Base-by-base conservation (phyloP, 2,797 vertebrate genomes). In the Epinephelus malabaricus region DNA sequence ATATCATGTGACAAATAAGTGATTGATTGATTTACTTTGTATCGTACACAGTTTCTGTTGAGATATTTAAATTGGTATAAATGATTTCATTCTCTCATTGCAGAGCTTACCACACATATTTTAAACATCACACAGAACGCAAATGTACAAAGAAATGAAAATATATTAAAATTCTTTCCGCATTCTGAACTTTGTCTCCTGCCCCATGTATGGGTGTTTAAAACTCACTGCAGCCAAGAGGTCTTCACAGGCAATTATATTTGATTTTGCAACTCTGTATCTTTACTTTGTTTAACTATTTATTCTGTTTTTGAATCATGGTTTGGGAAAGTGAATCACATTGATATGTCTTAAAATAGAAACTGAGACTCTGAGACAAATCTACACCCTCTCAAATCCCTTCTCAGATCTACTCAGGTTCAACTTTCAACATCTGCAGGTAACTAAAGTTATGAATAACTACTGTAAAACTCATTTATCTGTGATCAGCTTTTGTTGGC, bases 401-500 rank as follows among this genome's bases (percentile, higher is more conserved):
- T 25, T 23, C 21, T 65, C 11, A 5, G 21, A 58, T 27, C 12
- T 23, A 49, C 13, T 60, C 4, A 18, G 1, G 14, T 25, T 69
- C 49, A 61, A 40, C 43, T 55, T 63, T 55, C 2, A 47, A 30
- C 43, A 79, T 69, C 19, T 46, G 38, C 38, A 25, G 43, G 13
- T 14, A 11, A 70, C 14, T 21, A 18, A 43, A 68, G 23, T n/a
- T 49, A 30, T 49, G 68, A 30, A 81, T 27, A 17, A 43, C 18
- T n/a, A 12, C 38, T 19, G 38, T 45, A 18, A 21, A 55, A 46
- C 17, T 9, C 18, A 43, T 40, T 45, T 9, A 49, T 66, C 25
- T 56, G 13, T 21, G 30, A 65, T 69, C 4, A 40, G 47, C 15
- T 68, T 72, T 49, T 40, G 47, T 69, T 56, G 43, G 66, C 51